phyloP scores from a whole-genome alignment of 2,797 vertebrate species.

The Scarus forsteni region DNA sequence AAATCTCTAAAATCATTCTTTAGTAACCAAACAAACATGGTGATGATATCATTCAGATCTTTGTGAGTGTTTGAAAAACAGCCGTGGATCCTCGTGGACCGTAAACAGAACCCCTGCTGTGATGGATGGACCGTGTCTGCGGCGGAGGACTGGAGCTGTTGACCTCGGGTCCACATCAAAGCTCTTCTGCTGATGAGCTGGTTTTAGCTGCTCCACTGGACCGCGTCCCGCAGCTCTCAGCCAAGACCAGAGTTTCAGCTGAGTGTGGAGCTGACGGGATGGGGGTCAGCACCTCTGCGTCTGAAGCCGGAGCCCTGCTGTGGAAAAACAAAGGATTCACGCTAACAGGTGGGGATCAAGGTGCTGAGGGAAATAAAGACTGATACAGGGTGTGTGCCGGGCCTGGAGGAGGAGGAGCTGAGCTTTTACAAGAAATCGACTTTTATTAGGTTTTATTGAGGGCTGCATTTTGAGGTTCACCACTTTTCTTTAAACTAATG shows the following conservation, averaged over 20 bases:
- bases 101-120: slow-evolving; percentile 22
- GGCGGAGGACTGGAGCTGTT: slow-evolving; percentile 23
- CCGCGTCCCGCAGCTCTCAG: slow-evolving; percentile 29
- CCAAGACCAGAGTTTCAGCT: slow-evolving; percentile 2
- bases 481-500: too few species aligned
- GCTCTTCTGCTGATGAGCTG: slow-evolving; percentile 55
- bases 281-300: slow-evolving; percentile 39
- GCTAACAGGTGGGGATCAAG: not conserved
- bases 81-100: not conserved
- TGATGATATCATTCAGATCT: not conserved
- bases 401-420: not conserved
- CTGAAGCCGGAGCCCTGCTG: slow-evolving; percentile 4
- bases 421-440: slow-evolving; percentile 1
- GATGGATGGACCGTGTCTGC: slow-evolving; percentile 28
- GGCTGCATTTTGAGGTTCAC: too few species aligned
- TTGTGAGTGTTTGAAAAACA: not conserved
- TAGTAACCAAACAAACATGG: too few species aligned
- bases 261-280: slow-evolving; percentile 26
- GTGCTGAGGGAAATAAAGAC: not conserved
- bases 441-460: too few species aligned
- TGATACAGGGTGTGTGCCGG: not conserved
- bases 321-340: slow-evolving; percentile 36
- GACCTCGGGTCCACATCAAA: slow-evolving; percentile 34
- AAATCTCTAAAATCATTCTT: too few species aligned
- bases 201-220: slow-evolving; percentile 51